Percentiles rank a stretch among this genome's conserved stretches.
Evolutionary conservation across 1,140 invertebrate genomes (phyloP).

Genomic region (Zaprionus nigranus): DNA sequence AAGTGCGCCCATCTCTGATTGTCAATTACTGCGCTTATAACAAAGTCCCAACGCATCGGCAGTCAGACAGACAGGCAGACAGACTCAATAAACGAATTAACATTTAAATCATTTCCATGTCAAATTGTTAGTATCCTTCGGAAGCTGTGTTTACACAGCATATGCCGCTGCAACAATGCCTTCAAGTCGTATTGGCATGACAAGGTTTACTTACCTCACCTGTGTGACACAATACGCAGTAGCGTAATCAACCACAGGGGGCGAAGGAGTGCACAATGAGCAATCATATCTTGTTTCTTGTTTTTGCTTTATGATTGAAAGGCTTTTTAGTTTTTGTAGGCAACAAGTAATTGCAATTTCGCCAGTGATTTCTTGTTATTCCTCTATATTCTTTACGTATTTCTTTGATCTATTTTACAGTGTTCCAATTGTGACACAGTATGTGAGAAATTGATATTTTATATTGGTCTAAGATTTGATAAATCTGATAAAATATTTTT

Average conservation of each 20-base stretch:
- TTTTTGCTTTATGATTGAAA: no score
- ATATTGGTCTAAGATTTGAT: no score
- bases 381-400: no score
- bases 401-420: no score
- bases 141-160: constrained; percentile 54
- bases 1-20: constrained; percentile 55
- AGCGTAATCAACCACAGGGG: not conserved
- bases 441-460: no score
- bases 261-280: not conserved
- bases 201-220: constrained; percentile 1
- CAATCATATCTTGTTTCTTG: not conserved
- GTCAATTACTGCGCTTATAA: constrained; percentile 62
- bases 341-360: no score
- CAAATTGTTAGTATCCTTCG: constrained; percentile 47
- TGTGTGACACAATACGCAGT: not conserved
- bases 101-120: constrained; percentile 77
- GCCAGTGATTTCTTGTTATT: no score
- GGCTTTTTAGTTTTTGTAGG: no score
- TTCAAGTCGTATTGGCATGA: constrained; percentile 13
- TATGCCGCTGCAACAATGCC: constrained; percentile 45
- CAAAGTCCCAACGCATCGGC: constrained; percentile 43
- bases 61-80: not conserved
- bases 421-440: no score
- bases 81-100: constrained; percentile 77
- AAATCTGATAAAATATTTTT: no score